These are phyloP conservation scores for Cosmia pyralina DNA, from an alignment of 2,888 invertebrate genomes.

Conservation along the genomic window DNA sequence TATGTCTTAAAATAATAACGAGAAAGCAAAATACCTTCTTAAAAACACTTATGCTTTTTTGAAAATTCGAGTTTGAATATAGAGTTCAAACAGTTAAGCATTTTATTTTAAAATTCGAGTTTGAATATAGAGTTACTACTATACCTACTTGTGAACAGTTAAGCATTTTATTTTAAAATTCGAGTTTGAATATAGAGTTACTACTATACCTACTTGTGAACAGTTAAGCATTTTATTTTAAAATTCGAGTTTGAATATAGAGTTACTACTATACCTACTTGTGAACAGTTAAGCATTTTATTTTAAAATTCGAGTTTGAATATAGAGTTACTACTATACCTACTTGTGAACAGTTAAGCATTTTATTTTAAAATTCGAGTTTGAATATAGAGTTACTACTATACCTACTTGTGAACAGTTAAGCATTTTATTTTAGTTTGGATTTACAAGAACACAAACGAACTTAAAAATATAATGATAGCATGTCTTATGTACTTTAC, in stretches of 20 bases:
- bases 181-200: too few species aligned
- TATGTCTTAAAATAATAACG: neutral
- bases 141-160: neutral
- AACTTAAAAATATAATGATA: conserved; percentile 9
- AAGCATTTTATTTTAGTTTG: neutral
- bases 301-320: too few species aligned
- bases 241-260: too few species aligned
- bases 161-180: neutral
- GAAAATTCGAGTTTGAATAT: too few species aligned
- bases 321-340: too few species aligned
- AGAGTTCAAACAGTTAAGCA: neutral
- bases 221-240: neutral
- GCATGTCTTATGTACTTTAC: neutral
- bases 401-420: neutral
- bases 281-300: neutral
- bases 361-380: too few species aligned
- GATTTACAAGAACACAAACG: neutral
- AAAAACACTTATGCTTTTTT: too few species aligned
- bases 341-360: neutral
- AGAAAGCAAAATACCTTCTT: neutral
- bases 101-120: neutral
- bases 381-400: too few species aligned
- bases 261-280: too few species aligned
- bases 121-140: too few species aligned
- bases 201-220: too few species aligned